Evolutionary conservation across 92 coral and sea anemone genomes (phyloP), one percentile per base, ranked within the genome.

Genomic region (Bergia sp.): DNA sequence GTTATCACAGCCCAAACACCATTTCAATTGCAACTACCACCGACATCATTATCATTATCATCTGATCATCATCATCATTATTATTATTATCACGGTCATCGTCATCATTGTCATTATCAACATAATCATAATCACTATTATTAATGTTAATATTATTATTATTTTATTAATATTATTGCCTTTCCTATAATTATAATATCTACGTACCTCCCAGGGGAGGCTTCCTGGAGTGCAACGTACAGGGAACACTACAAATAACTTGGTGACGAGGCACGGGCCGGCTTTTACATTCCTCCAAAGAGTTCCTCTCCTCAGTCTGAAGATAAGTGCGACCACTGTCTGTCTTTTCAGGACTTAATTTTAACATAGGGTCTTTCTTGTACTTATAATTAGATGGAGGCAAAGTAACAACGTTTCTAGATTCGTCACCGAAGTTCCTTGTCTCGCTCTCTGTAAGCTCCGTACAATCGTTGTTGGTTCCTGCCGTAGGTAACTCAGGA

Each of bases 211-310:
- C 82, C n/a, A 97, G 89, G 0, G 97, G 96, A 53, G 99, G 99
- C 82, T 97, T 97, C 83, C 97, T 94, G 57, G 99, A 97, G 82
- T 97, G 99, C 65, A 93, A 77, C 73, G 89, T 91, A 64, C 99
- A 97, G 18, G 99, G 98, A 21, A 97, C 93, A 81, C 99, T 97
- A 84, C 97, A 97, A 3, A 97, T 92, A 11, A 97, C 92, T 89
- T 94, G 92, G 64, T 95, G 92, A 29, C 86, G 79, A 1, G 96
- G 98, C 12, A 97, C 65, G 43, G 61, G 45, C 20, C 38, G 86
- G 8, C 7, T 86, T 50, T 80, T 82, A 9, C 12, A 57, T 61
- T 85, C 77, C 80, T 40, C 1, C 64, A 69, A 20, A 42, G 1
- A 7, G 36, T 55, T 13, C 23, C 5, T 7, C 40, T 20, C 4